phyloP scores from a whole-genome alignment of 2,888 invertebrate species.

The Griposia aprilina region DNA sequence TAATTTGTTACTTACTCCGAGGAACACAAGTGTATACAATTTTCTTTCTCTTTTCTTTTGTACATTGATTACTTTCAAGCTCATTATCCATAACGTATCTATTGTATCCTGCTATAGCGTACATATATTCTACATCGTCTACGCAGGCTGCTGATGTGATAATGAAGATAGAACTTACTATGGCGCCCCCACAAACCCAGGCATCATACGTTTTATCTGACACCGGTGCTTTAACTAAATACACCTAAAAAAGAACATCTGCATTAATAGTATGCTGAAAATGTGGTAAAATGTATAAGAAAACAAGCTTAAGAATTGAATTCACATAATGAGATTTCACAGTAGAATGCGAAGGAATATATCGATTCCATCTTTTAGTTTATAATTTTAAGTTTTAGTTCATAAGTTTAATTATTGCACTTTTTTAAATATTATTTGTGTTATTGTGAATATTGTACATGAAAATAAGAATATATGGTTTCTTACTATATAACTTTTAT shows the following conservation, averaged over 20 bases:
- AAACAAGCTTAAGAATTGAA: neutral
- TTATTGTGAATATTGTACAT: neutral
- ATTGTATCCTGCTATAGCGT: slow-evolving; percentile 37
- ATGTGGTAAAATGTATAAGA: neutral
- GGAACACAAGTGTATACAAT: slow-evolving; percentile 33
- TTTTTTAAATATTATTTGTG: neutral
- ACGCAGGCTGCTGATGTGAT: slow-evolving; percentile 40
- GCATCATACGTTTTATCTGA: slow-evolving; percentile 29
- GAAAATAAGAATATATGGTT: neutral
- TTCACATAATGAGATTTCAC: too few species aligned
- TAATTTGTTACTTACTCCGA: slow-evolving; percentile 15
- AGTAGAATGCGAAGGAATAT: neutral
- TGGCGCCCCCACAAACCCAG: slow-evolving; percentile 39
- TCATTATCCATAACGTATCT: slow-evolving; percentile 17
- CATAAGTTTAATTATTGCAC: neutral
- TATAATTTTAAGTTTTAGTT: neutral
- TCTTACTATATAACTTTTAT: slow-evolving; percentile 47
- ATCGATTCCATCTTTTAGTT: neutral
- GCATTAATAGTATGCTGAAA: neutral
- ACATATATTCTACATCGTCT: slow-evolving; percentile 31
- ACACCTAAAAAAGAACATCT: slow-evolving; percentile 9
- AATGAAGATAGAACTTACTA: slow-evolving; percentile 37
- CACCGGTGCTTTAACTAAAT: slow-evolving; percentile 39
- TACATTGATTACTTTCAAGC: slow-evolving; percentile 5
- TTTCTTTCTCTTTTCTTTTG: slow-evolving; percentile 20